These are phyloP conservation scores for Huso huso DNA, from an alignment of 2,797 vertebrate genomes.

Conservation along the genomic window DNA sequence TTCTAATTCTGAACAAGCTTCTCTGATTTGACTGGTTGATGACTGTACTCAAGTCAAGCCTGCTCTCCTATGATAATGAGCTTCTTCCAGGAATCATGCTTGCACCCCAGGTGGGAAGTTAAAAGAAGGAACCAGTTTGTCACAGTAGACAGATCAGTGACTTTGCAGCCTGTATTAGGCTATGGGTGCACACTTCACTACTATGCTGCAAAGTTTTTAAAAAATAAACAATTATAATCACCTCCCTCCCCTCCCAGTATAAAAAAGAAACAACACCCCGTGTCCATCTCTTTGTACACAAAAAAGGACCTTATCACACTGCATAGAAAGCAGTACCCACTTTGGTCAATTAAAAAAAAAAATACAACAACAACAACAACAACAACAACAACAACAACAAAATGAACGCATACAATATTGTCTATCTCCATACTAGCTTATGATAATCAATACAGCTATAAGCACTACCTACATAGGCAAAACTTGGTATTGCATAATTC, in stretches of 20 bases:
- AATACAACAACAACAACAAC: constrained; percentile 31
- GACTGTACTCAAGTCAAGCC: constrained; percentile 81
- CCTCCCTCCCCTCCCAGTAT: constrained; percentile 65
- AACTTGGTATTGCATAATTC: constrained; percentile 99
- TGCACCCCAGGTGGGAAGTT: constrained; percentile 80
- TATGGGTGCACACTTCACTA: constrained; percentile 75
- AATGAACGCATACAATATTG: constrained; percentile 74
- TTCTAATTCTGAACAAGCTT: too few relatives aligned
- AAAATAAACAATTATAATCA: constrained; percentile 34
- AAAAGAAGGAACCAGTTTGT: constrained; percentile 65
- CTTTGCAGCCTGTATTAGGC: constrained; percentile 84
- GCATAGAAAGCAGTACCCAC: constrained; percentile 98
- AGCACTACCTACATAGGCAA: constrained; percentile 99
- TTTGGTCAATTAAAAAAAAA: constrained; percentile 93
- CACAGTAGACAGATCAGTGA: constrained; percentile 89
- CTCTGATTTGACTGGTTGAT: constrained; percentile 38
- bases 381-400: constrained; percentile 59
- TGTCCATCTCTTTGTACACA: constrained; percentile 79
- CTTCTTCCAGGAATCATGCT: constrained; percentile 55
- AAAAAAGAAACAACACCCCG: constrained; percentile 65
- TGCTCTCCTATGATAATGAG: constrained; percentile 70
- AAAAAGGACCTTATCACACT: constrained; percentile 89
- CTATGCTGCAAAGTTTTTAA: constrained; percentile 76
- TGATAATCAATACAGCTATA: constrained; percentile 98
- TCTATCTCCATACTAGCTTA: constrained; percentile 96